These are phyloP conservation scores for Hesperophylax magnus DNA, from an alignment of 1,140 invertebrate genomes.

Conservation along the genomic window DNA sequence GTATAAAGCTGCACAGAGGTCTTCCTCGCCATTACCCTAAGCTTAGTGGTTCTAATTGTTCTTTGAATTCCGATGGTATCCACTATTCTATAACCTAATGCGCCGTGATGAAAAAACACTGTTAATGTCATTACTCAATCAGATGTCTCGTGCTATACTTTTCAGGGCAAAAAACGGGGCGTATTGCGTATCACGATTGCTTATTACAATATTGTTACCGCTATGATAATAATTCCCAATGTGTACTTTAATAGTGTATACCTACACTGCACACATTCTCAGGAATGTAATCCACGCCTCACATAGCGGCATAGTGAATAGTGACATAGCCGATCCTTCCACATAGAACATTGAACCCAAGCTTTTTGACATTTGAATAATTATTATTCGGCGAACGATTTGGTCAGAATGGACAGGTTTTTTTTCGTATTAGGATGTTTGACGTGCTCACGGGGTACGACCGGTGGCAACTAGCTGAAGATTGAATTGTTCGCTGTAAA, in stretches of 20 bases:
- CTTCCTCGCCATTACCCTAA: too few species aligned
- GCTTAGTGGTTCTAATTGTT: too few species aligned
- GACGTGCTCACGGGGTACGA: not conserved
- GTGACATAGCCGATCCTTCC: slow-evolving; percentile 17
- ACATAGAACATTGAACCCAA: slow-evolving; percentile 24
- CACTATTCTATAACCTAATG: too few species aligned
- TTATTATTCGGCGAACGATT: slow-evolving; percentile 13
- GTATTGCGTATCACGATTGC: slow-evolving; percentile 26
- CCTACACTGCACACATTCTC: too few species aligned
- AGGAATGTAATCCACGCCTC: slow-evolving; percentile 5
- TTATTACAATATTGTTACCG: slow-evolving; percentile 4
- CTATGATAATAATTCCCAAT: slow-evolving; percentile 4
- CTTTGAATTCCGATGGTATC: too few species aligned
- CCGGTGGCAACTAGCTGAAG: not conserved
- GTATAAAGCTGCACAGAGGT: too few species aligned
- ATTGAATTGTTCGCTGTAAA: not conserved
- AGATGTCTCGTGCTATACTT: not conserved
- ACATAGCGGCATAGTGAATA: slow-evolving; percentile 18
- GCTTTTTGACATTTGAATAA: slow-evolving; percentile 36
- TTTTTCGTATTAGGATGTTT: not conserved
- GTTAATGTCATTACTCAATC: slow-evolving; percentile 9
- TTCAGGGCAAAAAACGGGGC: slow-evolving; percentile 3
- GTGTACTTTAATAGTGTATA: too few species aligned
- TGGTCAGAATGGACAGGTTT: not conserved
- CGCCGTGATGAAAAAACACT: not conserved